A percentile compares a stretch with the other conserved stretches of the same genome.
Evolutionary conservation across 1,140 invertebrate species (phyloP).

Genomic region (Listronotus oregonensis): DNA sequence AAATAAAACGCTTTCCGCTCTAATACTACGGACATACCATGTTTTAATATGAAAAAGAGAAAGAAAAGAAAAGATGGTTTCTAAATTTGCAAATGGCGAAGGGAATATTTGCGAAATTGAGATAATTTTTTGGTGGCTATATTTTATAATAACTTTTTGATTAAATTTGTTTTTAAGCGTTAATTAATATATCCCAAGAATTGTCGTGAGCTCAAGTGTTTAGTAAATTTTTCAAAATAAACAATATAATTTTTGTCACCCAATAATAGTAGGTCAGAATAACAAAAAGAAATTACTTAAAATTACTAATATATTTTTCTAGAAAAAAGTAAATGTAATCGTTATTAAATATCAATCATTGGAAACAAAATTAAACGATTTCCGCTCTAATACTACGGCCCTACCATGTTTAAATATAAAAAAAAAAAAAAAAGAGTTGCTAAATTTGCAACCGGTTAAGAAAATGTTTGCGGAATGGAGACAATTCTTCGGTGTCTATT

Average conservation of each 20-base stretch:
- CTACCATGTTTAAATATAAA: slow-evolving; percentile 2
- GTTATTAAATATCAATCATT: slow-evolving; percentile 6
- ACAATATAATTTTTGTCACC: neutral
- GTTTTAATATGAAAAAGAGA: slow-evolving; percentile 6
- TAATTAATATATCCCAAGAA: too few relatives aligned
- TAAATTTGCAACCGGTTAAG: neutral
- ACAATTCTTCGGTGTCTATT: neutral
- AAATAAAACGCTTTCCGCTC: slow-evolving; percentile 1
- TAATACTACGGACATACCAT: neutral
- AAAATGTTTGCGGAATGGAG: too few relatives aligned
- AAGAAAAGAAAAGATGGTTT: slow-evolving; percentile 5
- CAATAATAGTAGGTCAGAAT: too few relatives aligned
- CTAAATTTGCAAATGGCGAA: neutral
- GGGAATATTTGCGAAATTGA: too few relatives aligned
- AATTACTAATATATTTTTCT: too few relatives aligned
- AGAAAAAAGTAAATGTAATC: too few relatives aligned
- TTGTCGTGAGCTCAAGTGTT: too few relatives aligned
- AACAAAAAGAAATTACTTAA: slow-evolving; percentile 7
- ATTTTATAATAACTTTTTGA: slow-evolving; percentile 1
- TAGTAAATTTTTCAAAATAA: neutral
- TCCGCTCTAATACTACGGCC: neutral
- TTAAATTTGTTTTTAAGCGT: neutral
- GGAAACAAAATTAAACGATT: slow-evolving; percentile 8
- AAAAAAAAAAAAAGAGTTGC: slow-evolving; percentile 3
- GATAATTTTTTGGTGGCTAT: neutral